Evolutionary conservation across 1,140 invertebrate genomes (phyloP), one percentile per base, ranked within the genome.

Genomic region (Drosophila kanapiae): DNA sequence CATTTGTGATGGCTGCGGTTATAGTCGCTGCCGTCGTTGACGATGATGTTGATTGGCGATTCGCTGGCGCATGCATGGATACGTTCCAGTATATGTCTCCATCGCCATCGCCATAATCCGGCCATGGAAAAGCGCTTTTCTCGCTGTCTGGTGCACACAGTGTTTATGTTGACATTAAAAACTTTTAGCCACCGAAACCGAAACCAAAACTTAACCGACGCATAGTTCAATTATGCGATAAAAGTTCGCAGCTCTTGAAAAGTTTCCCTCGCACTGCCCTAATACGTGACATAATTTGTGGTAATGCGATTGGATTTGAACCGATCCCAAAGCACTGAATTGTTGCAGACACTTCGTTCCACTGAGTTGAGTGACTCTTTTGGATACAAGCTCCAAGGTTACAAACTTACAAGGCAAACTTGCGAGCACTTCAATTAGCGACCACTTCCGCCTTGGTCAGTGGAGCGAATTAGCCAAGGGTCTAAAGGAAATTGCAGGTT

Each of bases 41-140:
- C 82, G 82, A 88, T 84, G 84, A 90, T 90, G 85, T 84, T 88
- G 84, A 88, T 87, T 87, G 84, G 85, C 85, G 85, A 81, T 78
- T 81, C 84, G 74, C 65, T 62, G 85, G 42, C 72, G 57, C 64
- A 68, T 87, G 72, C 85, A 87, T 74, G 83, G 51, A 65, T 78
- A 56, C 53, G 53, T 18, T 38, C 35, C 35, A 56, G 53, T 56
- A 56, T 38, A 78, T 72, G 64, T 63, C 61, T 59, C 42, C 31
- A 51, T 64, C 63, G 35, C 49, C 38, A 58, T 63, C 62, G 33
- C 45, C 38, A 56, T 75, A 72, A 60, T 72, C 70, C 31, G 45
- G 18, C 53, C 9, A 58, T 78, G 82, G 75, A 65, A 78, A 78
- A 87, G 80, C 77, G 80, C 69, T 78, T 84, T 83, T 57, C 63